A percentile compares a stretch with the other conserved stretches of the same genome.
Conservation (phyloP, 2,888 invertebrate genomes). For the Mythimna lalbum region DNA sequence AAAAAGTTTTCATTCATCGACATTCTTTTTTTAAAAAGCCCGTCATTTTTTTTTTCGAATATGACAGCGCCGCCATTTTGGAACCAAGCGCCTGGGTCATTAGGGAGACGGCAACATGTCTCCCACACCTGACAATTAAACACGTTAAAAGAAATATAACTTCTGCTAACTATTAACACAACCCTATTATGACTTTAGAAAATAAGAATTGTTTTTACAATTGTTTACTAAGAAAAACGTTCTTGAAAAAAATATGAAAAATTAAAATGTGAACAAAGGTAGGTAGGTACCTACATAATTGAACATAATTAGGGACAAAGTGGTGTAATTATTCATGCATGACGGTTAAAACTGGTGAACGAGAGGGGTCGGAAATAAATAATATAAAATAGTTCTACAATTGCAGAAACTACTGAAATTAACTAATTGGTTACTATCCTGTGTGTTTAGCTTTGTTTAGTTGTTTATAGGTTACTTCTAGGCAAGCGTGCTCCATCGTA, state of each 20-base stretch:
- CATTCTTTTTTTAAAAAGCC: not conserved
- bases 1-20: not conserved
- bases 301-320: constrained; percentile 13
- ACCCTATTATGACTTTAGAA: not conserved
- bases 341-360: constrained; percentile 8
- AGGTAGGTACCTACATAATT: not conserved
- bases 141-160: not conserved
- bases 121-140: constrained; percentile 16
- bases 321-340: constrained; percentile 6
- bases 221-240: not conserved
- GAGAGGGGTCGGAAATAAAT: constrained; percentile 7
- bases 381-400: not conserved
- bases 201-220: constrained; percentile 1
- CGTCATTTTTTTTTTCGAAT: not conserved
- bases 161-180: constrained; percentile 25
- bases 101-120: not conserved
- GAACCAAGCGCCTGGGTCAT: constrained; percentile 3
- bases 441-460: too few relatives aligned
- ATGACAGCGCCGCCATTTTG: constrained; percentile 12
- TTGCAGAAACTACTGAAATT: not conserved
- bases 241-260: not conserved
- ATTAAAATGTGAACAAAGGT: not conserved
- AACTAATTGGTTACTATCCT: too few relatives aligned
- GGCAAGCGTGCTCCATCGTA: too few relatives aligned
- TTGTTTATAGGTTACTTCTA: too few relatives aligned